phyloP scores from a whole-genome alignment of 2,113 vertebrate species.

The Tragelaphus scriptus region DNA sequence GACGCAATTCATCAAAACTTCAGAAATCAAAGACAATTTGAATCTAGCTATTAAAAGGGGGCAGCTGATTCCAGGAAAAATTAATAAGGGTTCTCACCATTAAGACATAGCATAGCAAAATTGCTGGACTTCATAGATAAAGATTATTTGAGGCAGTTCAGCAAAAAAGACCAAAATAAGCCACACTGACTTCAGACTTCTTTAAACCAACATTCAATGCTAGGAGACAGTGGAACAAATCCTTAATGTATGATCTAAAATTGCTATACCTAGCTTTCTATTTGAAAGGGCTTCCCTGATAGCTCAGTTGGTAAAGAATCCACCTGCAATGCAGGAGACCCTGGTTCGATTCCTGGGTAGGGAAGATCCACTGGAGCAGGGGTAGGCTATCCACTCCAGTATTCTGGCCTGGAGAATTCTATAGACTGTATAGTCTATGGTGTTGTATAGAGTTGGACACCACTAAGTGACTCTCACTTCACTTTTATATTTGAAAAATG shows the following conservation, averaged over 20 bases:
- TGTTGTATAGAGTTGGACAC: neutral
- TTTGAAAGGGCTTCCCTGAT: neutral
- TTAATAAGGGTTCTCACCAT: neutral
- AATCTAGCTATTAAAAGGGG: neutral
- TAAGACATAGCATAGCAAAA: neutral
- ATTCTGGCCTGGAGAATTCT: neutral
- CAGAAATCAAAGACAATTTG: neutral
- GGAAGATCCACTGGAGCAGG: neutral
- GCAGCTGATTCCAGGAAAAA: neutral
- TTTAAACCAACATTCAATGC: neutral
- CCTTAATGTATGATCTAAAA: neutral
- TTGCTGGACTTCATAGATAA: neutral
- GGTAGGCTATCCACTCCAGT: neutral
- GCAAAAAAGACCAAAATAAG: neutral
- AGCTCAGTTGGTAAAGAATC: neutral
- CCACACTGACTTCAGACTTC: neutral
- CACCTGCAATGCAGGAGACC: neutral
- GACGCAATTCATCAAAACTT: neutral
- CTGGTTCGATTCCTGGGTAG: neutral
- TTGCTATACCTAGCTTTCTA: neutral
- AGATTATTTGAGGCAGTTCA: neutral
- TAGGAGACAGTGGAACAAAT: neutral
- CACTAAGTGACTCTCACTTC: neutral
- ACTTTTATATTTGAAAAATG: neutral
- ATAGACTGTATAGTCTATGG: neutral